Percentiles rank a stretch among this genome's conserved stretches.
Conservation (phyloP, 2,888 invertebrate genomes). For the Matsumyia berberina region DNA sequence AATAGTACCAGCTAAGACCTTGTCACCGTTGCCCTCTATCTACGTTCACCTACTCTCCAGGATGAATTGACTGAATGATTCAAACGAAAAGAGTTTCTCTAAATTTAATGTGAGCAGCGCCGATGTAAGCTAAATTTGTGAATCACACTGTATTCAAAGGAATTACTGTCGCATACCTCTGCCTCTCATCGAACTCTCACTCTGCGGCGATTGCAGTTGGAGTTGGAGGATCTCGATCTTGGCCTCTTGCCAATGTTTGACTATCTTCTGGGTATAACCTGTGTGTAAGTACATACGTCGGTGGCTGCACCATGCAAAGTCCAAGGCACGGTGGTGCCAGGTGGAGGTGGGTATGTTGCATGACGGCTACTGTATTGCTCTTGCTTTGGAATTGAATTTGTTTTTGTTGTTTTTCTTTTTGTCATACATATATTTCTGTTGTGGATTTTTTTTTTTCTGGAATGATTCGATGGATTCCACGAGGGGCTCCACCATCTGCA, state of each 20-base stretch:
- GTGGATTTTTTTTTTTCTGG: conserved; percentile 13
- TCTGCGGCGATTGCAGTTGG: conserved; percentile 21
- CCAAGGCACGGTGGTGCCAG: conserved; percentile 1
- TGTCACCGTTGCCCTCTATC: too few species aligned
- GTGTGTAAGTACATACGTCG: conserved; percentile 54
- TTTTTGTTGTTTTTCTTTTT: conserved; percentile 41
- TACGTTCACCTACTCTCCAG: too few species aligned
- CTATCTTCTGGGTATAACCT: conserved; percentile 67
- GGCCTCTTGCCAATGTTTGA: conserved; percentile 68
- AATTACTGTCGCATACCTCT: conserved; percentile 59
- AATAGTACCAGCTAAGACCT: too few species aligned
- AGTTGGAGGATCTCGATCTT: conserved; percentile 70
- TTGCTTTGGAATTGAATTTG: conserved; percentile 70
- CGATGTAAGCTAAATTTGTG: too few species aligned
- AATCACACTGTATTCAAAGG: conserved; percentile 56
- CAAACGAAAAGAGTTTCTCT: too few species aligned
- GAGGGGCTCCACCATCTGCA: conserved; percentile 68
- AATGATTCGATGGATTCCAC: conserved; percentile 64
- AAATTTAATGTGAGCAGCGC: too few species aligned
- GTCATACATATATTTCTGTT: not conserved
- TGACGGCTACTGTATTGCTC: conserved; percentile 76
- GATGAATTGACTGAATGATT: too few species aligned
- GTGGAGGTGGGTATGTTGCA: conserved; percentile 69
- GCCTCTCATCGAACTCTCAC: conserved; percentile 49
- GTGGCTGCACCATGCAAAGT: conserved; percentile 21